Evolutionary conservation across 2,113 vertebrate genomes (phyloP).

Genomic region (Podarcis cretensis): DNA sequence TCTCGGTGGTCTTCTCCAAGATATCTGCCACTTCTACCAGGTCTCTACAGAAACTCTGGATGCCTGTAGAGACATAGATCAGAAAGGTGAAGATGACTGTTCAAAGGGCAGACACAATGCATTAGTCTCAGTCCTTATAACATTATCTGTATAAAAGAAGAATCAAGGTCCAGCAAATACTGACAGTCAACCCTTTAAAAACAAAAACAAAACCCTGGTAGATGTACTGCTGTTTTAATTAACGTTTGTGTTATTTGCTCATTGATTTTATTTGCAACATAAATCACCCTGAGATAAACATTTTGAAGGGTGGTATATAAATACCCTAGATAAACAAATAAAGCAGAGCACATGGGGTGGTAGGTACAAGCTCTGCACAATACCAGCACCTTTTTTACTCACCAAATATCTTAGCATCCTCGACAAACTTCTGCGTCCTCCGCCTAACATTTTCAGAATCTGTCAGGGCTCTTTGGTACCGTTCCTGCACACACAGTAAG

Average conservation of each 20-base stretch:
- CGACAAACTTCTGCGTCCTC: conserved; percentile 88
- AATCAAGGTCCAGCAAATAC: not conserved
- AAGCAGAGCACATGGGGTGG: not conserved
- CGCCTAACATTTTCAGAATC: conserved; percentile 84
- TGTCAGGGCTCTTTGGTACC: conserved; percentile 79
- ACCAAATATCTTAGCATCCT: conserved; percentile 91
- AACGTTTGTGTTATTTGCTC: not conserved
- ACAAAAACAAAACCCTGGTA: no score
- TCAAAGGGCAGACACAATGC: not conserved
- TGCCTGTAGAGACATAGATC: conserved; percentile 70
- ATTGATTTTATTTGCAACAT: not conserved
- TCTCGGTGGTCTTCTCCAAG: conserved; percentile 77
- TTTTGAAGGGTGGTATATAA: not conserved
- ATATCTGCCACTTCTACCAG: conserved; percentile 88
- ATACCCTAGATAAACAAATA: not conserved
- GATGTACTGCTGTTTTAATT: not conserved
- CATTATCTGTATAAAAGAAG: not conserved
- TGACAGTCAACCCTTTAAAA: not conserved
- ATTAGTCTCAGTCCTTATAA: not conserved
- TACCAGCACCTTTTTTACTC: conserved; percentile 46
- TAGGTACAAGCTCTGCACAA: not conserved
- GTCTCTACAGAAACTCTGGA: conserved; percentile 90
- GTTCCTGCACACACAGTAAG: conserved; percentile 71
- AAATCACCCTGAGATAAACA: not conserved
- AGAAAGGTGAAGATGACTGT: not conserved